These are phyloP conservation scores for Didymodactylos carnosus DNA, from an alignment of 2,888 invertebrate species.

Conservation along the genomic window DNA sequence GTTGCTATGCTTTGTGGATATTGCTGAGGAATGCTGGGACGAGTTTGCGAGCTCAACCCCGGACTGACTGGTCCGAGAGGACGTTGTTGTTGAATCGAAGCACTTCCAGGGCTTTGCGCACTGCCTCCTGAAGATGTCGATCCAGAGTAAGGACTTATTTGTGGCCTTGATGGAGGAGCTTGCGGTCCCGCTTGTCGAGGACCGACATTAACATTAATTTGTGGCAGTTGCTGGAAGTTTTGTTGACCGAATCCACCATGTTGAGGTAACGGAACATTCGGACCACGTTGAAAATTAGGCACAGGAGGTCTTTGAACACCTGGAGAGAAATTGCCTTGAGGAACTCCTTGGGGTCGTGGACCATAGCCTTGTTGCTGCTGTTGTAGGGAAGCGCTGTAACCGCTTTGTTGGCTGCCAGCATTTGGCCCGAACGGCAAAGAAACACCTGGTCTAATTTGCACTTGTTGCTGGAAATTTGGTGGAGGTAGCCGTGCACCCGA, in stretches of 20 bases:
- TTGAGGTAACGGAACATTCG: too few relatives aligned
- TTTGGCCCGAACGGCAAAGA: too few relatives aligned
- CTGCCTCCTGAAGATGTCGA: not conserved
- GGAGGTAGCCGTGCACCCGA: too few relatives aligned
- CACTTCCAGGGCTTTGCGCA: not conserved
- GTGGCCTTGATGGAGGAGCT: too few relatives aligned
- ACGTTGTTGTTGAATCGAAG: not conserved
- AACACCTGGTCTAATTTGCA: too few relatives aligned
- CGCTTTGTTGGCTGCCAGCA: not conserved
- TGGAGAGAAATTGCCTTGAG: not conserved
- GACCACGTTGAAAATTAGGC: too few relatives aligned
- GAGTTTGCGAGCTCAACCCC: not conserved
- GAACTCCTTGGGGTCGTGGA: not conserved
- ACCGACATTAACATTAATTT: not conserved
- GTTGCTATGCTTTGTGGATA: not conserved
- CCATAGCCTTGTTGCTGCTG: not conserved
- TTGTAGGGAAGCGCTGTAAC: not conserved
- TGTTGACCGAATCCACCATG: too few relatives aligned
- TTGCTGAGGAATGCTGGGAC: not conserved
- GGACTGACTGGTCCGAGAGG: not conserved
- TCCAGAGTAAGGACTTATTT: not conserved
- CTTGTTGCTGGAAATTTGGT: too few relatives aligned
- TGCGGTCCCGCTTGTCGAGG: not conserved
- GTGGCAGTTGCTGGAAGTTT: too few relatives aligned
- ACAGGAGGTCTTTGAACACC: too few relatives aligned